phyloP scores from a whole-genome alignment of 2,797 vertebrate species.

The Pseudomugil tenellus region DNA sequence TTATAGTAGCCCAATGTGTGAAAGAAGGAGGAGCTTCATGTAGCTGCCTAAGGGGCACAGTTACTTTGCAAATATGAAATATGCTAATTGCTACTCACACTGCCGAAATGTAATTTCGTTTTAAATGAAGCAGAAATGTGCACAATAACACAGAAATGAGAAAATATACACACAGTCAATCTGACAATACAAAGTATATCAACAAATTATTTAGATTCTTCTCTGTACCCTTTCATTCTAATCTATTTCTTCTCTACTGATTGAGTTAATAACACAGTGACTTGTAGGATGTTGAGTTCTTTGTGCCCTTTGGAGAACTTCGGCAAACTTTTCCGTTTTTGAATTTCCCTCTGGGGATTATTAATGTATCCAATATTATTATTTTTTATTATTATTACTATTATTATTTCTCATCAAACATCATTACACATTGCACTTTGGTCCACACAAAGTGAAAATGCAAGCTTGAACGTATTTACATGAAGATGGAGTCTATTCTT shows the following conservation, averaged over 20 bases:
- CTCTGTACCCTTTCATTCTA: neutral
- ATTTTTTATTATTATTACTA: too few species aligned
- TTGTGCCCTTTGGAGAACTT: slow-evolving; percentile 24
- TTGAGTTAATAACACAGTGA: slow-evolving; percentile 9
- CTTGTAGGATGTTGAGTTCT: slow-evolving; percentile 1
- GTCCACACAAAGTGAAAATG: neutral
- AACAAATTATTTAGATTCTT: slow-evolving; percentile 9
- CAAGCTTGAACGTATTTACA: neutral
- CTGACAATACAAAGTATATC: slow-evolving; percentile 4
- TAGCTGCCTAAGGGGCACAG: slow-evolving; percentile 48
- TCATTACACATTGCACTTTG: slow-evolving; percentile 7
- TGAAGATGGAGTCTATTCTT: slow-evolving; percentile 4
- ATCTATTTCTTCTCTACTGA: slow-evolving; percentile 6
- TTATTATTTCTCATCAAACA: slow-evolving; percentile 13
- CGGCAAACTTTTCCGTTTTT: slow-evolving; percentile 12
- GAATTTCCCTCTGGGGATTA: too few species aligned
- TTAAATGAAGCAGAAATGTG: slow-evolving; percentile 33
- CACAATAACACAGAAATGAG: neutral
- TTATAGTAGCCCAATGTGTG: slow-evolving; percentile 33
- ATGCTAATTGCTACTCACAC: slow-evolving; percentile 53
- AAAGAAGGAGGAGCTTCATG: slow-evolving; percentile 41
- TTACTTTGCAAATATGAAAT: slow-evolving; percentile 63
- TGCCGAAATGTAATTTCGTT: slow-evolving; percentile 39
- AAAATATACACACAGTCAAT: neutral
- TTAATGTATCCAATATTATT: too few species aligned